Evolutionary conservation across 2,888 invertebrate species (phyloP).

Genomic region (Penaeus monodon): DNA sequence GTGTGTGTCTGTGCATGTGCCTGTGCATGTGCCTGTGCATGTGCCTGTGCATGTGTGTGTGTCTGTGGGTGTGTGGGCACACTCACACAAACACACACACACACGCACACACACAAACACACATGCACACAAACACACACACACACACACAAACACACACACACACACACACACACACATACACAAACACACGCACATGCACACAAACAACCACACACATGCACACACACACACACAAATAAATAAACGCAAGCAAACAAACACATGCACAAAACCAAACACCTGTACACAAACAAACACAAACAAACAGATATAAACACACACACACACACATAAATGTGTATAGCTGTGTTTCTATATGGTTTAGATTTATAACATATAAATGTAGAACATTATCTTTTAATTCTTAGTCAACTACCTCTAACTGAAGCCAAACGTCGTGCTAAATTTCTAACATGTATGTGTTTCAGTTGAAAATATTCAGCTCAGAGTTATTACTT

Average conservation of each 20-base stretch:
- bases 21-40: too few relatives aligned
- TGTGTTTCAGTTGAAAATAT: conserved; percentile 33
- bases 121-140: too few relatives aligned
- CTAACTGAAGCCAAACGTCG: background rate
- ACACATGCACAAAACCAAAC: background rate
- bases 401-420: background rate
- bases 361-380: background rate
- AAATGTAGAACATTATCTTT: conserved; percentile 2
- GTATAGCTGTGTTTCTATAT: background rate
- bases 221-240: background rate
- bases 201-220: background rate
- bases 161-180: background rate
- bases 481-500: conserved; percentile 50
- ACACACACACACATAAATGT: background rate
- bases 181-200: background rate
- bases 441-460: conserved; percentile 23
- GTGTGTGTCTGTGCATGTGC: too few relatives aligned
- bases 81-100: background rate
- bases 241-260: background rate
- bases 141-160: background rate
- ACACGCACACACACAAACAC: too few relatives aligned
- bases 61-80: background rate
- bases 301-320: background rate
- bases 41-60: too few relatives aligned
- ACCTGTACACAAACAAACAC: background rate